These are phyloP conservation scores for Cetonia aurata DNA, from an alignment of 2,888 invertebrate species.

Conservation along the genomic window DNA sequence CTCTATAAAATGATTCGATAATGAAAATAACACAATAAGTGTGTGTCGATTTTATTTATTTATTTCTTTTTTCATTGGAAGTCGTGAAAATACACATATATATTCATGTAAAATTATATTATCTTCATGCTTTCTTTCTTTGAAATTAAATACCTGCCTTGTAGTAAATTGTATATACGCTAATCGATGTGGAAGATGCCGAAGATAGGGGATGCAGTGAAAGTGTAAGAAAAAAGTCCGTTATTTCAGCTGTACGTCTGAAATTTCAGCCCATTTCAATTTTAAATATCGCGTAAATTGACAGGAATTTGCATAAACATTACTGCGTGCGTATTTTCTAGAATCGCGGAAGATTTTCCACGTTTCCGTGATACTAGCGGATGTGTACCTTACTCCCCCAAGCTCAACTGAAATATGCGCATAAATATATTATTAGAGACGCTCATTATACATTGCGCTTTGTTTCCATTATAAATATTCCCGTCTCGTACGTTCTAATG, in stretches of 20 bases:
- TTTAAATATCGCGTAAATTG: conserved; percentile 45
- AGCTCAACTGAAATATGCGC: conserved; percentile 29
- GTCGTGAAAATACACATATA: too few species aligned
- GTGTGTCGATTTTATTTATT: too few species aligned
- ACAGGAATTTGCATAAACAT: conserved; percentile 43
- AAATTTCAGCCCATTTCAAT: conserved; percentile 43
- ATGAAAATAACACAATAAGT: too few species aligned
- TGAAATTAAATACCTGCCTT: too few species aligned
- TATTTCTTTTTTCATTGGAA: too few species aligned
- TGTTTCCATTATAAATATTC: conserved; percentile 38
- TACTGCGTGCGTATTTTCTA: conserved; percentile 19
- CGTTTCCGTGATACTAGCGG: neutral
- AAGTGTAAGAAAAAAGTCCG: neutral
- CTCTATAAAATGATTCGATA: too few species aligned
- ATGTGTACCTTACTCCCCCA: neutral
- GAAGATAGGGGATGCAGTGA: neutral
- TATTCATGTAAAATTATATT: too few species aligned
- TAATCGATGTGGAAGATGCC: too few species aligned
- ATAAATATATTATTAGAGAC: conserved; percentile 41
- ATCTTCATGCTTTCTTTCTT: too few species aligned
- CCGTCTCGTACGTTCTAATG: conserved; percentile 29
- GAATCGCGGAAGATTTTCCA: conserved; percentile 26
- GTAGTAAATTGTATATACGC: too few species aligned
- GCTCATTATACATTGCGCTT: conserved; percentile 39
- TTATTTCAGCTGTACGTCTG: conserved; percentile 17